Percentiles rank a stretch among this genome's conserved stretches.
Evolutionary conservation across 2,113 vertebrate genomes (phyloP).

Genomic region (Penelope pileata): DNA sequence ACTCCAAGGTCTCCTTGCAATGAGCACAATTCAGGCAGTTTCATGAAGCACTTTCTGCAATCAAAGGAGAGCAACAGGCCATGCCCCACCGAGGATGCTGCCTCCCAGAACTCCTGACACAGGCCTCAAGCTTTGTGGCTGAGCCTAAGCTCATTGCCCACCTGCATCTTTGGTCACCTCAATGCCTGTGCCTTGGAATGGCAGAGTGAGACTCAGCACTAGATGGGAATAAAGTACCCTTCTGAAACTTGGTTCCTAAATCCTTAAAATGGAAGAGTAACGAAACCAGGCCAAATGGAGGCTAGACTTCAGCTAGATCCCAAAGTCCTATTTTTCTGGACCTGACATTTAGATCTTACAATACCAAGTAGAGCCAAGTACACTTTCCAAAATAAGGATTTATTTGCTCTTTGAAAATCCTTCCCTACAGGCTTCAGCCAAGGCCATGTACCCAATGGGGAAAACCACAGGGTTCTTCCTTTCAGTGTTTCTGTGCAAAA

Average conservation of each 20-base stretch:
- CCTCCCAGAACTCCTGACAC: not conserved
- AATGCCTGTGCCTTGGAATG: not conserved
- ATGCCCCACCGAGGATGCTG: not conserved
- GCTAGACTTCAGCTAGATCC: not conserved
- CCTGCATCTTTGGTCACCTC: not conserved
- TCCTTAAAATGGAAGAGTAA: not conserved
- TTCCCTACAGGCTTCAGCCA: not conserved
- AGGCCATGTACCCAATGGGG: not conserved
- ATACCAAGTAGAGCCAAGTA: not conserved
- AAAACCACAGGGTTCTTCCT: not conserved
- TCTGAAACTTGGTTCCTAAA: not conserved
- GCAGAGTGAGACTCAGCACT: not conserved
- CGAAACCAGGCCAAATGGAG: not conserved
- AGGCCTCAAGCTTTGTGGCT: fast-evolving
- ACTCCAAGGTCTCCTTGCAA: not conserved
- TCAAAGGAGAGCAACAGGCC: not conserved
- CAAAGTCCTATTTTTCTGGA: not conserved
- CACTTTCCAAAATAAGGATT: not conserved
- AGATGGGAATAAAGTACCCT: not conserved
- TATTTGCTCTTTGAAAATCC: not conserved
- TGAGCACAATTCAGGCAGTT: not conserved
- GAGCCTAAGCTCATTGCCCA: not conserved
- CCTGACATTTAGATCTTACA: not conserved
- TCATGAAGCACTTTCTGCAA: not conserved
- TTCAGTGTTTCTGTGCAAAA: fast-evolving